Evolutionary conservation across 2,113 vertebrate species (phyloP).

Genomic region (Ploceus nigricollis): DNA sequence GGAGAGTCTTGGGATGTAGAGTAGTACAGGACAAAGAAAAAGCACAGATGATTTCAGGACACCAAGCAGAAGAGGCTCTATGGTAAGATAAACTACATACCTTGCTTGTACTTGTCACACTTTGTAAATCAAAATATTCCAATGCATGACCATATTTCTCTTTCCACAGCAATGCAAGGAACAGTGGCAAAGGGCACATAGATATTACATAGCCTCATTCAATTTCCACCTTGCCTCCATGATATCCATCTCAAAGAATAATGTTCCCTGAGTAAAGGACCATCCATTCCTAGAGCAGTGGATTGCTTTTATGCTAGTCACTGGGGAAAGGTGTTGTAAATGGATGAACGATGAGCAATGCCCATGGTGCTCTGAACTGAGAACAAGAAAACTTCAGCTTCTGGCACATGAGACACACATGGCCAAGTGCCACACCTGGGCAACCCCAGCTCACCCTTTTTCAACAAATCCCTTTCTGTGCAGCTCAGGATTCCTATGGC

Average conservation of each 20-base stretch:
- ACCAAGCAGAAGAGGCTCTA: background rate
- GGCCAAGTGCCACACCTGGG: background rate
- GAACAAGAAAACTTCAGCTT: background rate
- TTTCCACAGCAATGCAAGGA: background rate
- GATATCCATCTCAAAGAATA: background rate
- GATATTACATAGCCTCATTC: background rate
- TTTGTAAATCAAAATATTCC: background rate
- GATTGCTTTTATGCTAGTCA: background rate
- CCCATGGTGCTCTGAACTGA: background rate
- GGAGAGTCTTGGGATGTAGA: background rate
- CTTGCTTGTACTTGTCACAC: background rate
- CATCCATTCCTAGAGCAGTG: background rate
- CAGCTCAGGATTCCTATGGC: background rate
- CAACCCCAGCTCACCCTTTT: background rate
- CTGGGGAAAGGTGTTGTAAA: background rate
- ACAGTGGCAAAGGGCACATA: background rate
- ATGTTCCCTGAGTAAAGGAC: background rate
- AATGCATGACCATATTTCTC: background rate
- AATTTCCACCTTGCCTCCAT: background rate
- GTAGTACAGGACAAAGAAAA: background rate
- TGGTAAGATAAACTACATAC: background rate
- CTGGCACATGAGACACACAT: background rate
- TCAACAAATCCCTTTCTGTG: background rate
- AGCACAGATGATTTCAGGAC: background rate
- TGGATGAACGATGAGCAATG: background rate